Evolutionary conservation across 2,888 invertebrate genomes (phyloP).

Genomic region (Isoperla grammatica): DNA sequence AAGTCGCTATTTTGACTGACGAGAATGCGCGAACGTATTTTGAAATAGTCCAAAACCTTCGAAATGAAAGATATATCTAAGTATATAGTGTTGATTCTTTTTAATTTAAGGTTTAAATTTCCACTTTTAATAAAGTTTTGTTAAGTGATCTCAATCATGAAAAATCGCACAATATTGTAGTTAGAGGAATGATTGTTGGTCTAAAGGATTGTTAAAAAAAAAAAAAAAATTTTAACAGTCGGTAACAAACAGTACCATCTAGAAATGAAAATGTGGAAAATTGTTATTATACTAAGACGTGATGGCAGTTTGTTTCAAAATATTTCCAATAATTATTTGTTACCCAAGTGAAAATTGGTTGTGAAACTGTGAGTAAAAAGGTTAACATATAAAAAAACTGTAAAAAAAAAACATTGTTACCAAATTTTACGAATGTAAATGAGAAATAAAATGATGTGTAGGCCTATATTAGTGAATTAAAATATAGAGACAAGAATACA

Average conservation of each 20-base stretch:
- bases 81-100: no score
- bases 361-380: constrained; percentile 20
- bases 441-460: constrained; percentile 21
- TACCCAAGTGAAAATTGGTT: constrained; percentile 26
- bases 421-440: no score
- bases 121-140: no score
- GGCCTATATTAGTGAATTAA: constrained; percentile 28
- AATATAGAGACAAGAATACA: constrained; percentile 20
- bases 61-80: no score
- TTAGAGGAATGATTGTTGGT: constrained; percentile 8
- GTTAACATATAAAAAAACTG: background rate
- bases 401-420: background rate
- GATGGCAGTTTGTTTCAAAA: constrained; percentile 8
- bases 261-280: constrained; percentile 8
- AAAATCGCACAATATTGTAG: constrained; percentile 27
- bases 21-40: no score
- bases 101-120: no score
- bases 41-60: no score
- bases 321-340: constrained; percentile 21
- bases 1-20: no score
- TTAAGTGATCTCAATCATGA: constrained; percentile 11
- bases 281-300: no score
- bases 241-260: background rate
- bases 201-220: constrained; percentile 3
- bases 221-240: background rate